Percentiles rank a stretch among this genome's conserved stretches.
Evolutionary conservation across 2,113 vertebrate genomes (phyloP).

Genomic region (Platysternon megacephalum): DNA sequence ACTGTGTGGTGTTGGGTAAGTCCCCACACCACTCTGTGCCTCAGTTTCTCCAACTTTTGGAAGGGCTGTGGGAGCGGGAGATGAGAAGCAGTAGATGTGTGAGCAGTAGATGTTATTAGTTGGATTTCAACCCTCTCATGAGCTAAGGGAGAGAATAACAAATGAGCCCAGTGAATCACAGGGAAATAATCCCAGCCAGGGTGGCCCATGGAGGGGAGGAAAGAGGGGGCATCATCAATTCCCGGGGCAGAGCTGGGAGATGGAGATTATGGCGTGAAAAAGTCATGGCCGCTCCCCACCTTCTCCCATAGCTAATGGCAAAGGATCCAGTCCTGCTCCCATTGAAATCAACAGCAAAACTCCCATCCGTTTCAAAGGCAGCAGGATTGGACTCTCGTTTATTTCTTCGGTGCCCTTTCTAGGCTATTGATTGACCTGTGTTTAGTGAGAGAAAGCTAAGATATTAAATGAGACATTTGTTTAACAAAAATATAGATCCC

Average conservation of each 20-base stretch:
- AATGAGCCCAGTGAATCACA: constrained; percentile 24
- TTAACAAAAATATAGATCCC: not conserved
- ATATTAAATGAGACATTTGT: constrained; percentile 19
- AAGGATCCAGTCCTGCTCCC: not conserved
- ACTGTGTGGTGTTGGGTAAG: not conserved
- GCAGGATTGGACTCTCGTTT: not conserved
- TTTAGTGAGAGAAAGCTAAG: constrained; percentile 9
- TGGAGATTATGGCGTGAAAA: not conserved
- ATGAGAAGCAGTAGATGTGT: not conserved
- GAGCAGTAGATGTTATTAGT: not conserved
- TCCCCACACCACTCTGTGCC: not conserved
- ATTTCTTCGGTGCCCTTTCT: not conserved
- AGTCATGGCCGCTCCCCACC: not conserved
- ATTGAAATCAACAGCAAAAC: not conserved
- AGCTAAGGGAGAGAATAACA: constrained; percentile 5
- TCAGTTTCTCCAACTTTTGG: not conserved
- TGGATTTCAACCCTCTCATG: not conserved
- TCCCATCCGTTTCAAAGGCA: constrained; percentile 8
- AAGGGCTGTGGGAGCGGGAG: not conserved
- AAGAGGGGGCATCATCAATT: not conserved
- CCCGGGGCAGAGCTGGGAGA: not conserved
- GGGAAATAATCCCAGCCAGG: not conserved
- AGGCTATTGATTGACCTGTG: not conserved
- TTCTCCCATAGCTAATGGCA: not conserved
- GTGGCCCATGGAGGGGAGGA: not conserved